Conservation (phyloP, 1,140 invertebrate species). For the Neoseiulus cucumeris region DNA sequence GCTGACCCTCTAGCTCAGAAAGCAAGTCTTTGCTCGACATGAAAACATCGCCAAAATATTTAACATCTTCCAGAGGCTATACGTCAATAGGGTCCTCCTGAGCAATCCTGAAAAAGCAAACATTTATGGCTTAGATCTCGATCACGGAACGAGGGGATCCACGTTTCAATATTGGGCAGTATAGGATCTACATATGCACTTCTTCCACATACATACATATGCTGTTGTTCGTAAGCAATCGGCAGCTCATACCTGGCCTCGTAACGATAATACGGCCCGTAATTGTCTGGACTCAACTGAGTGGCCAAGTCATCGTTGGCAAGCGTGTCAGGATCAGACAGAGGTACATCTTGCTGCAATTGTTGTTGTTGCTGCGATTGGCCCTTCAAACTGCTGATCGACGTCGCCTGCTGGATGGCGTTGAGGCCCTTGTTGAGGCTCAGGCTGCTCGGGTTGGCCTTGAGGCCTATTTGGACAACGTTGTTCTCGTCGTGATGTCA, state of each 20-base stretch:
- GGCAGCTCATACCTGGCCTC: neutral
- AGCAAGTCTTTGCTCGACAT: constrained; percentile 11
- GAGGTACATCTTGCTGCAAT: neutral
- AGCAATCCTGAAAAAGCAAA: neutral
- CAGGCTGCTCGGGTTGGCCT: constrained; percentile 5
- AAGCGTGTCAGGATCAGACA: constrained; percentile 4
- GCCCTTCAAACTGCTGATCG: constrained; percentile 7
- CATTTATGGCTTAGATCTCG: too few relatives aligned
- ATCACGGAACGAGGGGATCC: too few relatives aligned
- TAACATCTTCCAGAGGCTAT: neutral
- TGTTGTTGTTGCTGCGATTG: neutral
- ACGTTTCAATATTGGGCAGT: too few relatives aligned
- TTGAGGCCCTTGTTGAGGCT: constrained; percentile 4
- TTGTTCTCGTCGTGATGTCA: constrained; percentile 9
- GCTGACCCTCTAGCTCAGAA: neutral
- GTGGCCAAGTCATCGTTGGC: constrained; percentile 2
- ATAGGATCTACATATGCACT: too few relatives aligned
- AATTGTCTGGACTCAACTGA: neutral
- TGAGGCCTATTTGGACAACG: neutral
- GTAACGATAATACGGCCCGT: constrained; percentile 8
- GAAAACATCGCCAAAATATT: constrained; percentile 5
- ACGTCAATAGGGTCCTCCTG: constrained; percentile 11
- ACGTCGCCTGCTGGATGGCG: constrained; percentile 6
- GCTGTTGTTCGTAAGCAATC: too few relatives aligned
- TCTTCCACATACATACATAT: too few relatives aligned